Evolutionary conservation across 1,140 invertebrate species (phyloP), one percentile per base, ranked within the genome.

Genomic region (Dinothrombium tinctorium): DNA sequence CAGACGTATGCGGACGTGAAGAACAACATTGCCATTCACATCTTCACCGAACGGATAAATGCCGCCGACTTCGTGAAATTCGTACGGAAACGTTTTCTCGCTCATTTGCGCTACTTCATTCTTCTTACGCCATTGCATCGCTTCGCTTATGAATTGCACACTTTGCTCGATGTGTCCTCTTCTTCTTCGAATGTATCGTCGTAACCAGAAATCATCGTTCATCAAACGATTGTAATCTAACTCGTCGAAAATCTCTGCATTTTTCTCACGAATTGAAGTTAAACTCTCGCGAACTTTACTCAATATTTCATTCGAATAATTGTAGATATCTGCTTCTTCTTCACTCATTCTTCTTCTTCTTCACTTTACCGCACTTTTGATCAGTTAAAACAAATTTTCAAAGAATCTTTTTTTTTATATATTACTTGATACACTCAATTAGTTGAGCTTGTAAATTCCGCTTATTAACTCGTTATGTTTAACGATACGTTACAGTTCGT

Each of bases 1-100:
- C 9, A 43, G 23, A n/a, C 25, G 23, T 6, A 43, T 37, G 6
- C 42, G 33, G 14, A 43, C 33, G 20, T 43, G 28, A 11, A 43
- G 14, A 22, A 43, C 33, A 2, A 40, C 14, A 23, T 43, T 43
- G 20, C 42, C 42, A 12, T 26, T 4, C 8, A 12, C 17, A 25
- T 38, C 37, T 24, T 12, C 19, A 24, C 24, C 24, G 19, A 26
- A 26, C n/a, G n/a, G 11, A n/a, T 38, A 38, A 7, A 38, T 24
- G n/a, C 37, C 37, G 15, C 37, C 37, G 9, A 38, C 22, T 25
- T 38, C 37, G 19, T 38, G 26, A 25, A 38, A 38, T 38, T 38
- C 37, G 9, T 21, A 26, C 4, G 37, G 37, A 25, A 38, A 38
- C 17, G 22, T 15, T 9, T 14, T 38, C 17, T 25, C 22, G 8